phyloP scores from a whole-genome alignment of 92 coral and sea anemone species.

The Isaurus tuberculatus region DNA sequence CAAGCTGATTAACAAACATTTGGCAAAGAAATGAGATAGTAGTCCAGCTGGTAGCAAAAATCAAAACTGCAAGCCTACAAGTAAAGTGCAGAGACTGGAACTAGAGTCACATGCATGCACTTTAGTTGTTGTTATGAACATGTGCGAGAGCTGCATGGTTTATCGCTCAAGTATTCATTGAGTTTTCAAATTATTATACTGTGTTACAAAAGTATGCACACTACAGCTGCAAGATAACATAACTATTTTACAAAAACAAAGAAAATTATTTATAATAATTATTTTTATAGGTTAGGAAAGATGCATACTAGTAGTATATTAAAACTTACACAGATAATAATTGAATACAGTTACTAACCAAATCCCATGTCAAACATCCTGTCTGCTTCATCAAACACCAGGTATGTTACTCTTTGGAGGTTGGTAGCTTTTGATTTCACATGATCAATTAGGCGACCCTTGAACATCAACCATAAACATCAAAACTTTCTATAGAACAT shows the following conservation, averaged over 20 bases:
- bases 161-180: too few relatives aligned
- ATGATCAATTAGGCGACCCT: constrained; percentile 97
- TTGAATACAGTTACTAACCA: constrained; percentile 64
- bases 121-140: too few relatives aligned
- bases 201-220: too few relatives aligned
- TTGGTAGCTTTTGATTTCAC: constrained; percentile 92
- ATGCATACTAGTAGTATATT: neutral
- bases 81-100: too few relatives aligned
- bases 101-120: too few relatives aligned
- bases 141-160: too few relatives aligned
- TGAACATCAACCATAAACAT: neutral
- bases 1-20: too few relatives aligned
- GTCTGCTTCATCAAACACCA: constrained; percentile 99
- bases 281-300: too few relatives aligned
- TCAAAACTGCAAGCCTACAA: too few relatives aligned
- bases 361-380: constrained; percentile 99
- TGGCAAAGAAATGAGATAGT: too few relatives aligned
- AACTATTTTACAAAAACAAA: neutral
- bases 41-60: too few relatives aligned
- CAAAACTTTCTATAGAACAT: neutral
- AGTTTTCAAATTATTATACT: neutral
- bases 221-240: neutral
- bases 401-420: constrained; percentile 86
- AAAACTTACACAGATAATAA: neutral
- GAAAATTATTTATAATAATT: too few relatives aligned